Conservation (phyloP, 2,888 invertebrate species). For the Cremastinae sp. region DNA sequence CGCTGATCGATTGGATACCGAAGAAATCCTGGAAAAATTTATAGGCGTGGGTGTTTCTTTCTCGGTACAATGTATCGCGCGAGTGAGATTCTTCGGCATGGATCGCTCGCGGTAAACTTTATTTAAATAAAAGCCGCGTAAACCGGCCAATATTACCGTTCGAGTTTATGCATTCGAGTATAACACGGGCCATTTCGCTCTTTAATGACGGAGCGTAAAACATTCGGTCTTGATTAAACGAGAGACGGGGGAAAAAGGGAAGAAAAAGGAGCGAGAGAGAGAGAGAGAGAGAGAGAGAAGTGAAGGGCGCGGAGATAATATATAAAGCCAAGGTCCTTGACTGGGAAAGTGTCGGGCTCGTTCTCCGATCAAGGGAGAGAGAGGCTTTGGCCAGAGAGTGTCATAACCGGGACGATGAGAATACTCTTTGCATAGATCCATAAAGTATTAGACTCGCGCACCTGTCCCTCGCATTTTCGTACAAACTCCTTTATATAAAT, state of each 20-base stretch:
- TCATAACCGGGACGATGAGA: neutral
- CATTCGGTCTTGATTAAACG: slow-evolving; percentile 79
- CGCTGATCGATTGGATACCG: no score
- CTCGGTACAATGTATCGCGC: slow-evolving; percentile 54
- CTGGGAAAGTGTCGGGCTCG: slow-evolving; percentile 25
- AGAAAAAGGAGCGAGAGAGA: slow-evolving; percentile 9
- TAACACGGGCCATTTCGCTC: slow-evolving; percentile 76
- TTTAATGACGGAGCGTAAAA: slow-evolving; percentile 79
- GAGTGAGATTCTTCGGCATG: slow-evolving; percentile 34
- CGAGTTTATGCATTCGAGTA: slow-evolving; percentile 78
- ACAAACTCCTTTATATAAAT: slow-evolving; percentile 47
- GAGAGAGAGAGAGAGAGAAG: neutral
- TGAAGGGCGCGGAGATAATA: no score
- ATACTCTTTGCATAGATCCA: slow-evolving; percentile 37
- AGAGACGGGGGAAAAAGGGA: slow-evolving; percentile 49
- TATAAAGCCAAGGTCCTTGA: slow-evolving; percentile 8
- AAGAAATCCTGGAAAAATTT: no score
- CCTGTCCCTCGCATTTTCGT: slow-evolving; percentile 44
- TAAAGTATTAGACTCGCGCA: slow-evolving; percentile 46
- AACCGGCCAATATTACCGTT: slow-evolving; percentile 77
- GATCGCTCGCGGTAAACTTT: slow-evolving; percentile 70
- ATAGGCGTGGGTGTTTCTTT: slow-evolving; percentile 6
- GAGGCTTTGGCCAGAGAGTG: neutral
- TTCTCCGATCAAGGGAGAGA: slow-evolving; percentile 12
- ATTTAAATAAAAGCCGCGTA: slow-evolving; percentile 79